Base-by-base conservation (phyloP, 2,113 vertebrate species). In the Seriola rivoliana region DNA sequence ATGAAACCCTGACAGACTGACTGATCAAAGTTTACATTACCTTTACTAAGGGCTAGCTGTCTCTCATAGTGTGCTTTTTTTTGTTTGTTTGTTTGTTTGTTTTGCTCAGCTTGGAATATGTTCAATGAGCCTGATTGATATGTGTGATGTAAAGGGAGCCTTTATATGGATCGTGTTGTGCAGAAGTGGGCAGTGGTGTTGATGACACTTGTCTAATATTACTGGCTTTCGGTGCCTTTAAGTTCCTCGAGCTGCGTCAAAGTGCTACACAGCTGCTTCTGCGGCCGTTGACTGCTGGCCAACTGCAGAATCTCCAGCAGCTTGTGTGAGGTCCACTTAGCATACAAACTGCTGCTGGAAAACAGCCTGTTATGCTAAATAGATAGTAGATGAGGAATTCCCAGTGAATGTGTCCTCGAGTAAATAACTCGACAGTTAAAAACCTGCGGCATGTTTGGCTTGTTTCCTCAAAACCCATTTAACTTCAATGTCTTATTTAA, bases 301-400 rank as follows among this genome's bases (percentile, higher is more conserved):
- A 88, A 62, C 70, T 62, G 48, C 71, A 74, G 19, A 75, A 36
- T 29, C 57, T 60, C 80, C 75, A 75, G 32, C 75, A 71, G 85
- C 59, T 42, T 60, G 78, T 74, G 72, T 84, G 85, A 74, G 73
- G 58, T 84, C 85, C 73, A 78, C 42, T 84, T 74, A 78, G 59
- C 67, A 34, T 62, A 55, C 13, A 81, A 65, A 84, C 16, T 63
- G 64, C 69, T 66, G 75, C 8, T 85, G 82, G 78, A 85, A 67
- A 76, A 67, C 66, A 73, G 80, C 71, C 62, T 82, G 69, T 59
- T 73, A 68, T 80, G 80, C 52, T 73, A 80, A 85, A 73, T n/a
- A 25, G 71, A 79, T 44, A 48, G 44, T 21, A 46, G 44, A 88
- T 73, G 72, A 54, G 42, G 71, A 40, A 38, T 62, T 34, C 48